Evolutionary conservation across 2,113 vertebrate genomes (phyloP).

Genomic region (Myodes glareolus): DNA sequence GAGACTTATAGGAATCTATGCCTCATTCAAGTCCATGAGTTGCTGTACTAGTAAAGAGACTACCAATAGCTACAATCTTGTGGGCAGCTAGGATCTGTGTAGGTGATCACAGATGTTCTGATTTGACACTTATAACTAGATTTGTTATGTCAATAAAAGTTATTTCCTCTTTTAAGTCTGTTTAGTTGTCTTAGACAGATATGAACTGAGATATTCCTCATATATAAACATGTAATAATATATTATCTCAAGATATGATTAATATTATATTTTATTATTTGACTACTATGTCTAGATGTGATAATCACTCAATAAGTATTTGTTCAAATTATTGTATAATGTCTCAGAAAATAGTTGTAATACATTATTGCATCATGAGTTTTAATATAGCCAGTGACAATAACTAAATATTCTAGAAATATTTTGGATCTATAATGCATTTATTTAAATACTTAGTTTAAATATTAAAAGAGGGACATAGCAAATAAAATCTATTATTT

Average conservation of each 20-base stretch:
- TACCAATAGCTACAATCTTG: not conserved
- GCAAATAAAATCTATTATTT: not conserved
- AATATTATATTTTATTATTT: not conserved
- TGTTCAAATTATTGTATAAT: not conserved
- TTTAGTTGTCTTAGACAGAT: not conserved
- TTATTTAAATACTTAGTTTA: slow-evolving; percentile 6
- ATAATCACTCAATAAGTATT: not conserved
- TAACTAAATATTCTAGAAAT: not conserved
- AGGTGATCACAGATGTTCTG: not conserved
- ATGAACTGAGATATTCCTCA: not conserved
- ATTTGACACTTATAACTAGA: not conserved
- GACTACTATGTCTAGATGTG: not conserved
- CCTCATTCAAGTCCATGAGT: too few relatives aligned
- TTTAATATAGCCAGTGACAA: not conserved
- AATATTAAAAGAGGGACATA: not conserved
- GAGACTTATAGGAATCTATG: too few relatives aligned
- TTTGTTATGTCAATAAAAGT: not conserved
- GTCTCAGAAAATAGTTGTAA: not conserved
- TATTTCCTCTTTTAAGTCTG: not conserved
- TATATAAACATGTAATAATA: not conserved
- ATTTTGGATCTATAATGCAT: not conserved
- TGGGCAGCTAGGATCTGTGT: not conserved
- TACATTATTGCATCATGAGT: not conserved
- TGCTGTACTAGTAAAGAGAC: too few relatives aligned
- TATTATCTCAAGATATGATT: not conserved